These are phyloP conservation scores for Phanerotoma sp. DNA, from an alignment of 2,888 invertebrate genomes.

Conservation along the genomic window DNA sequence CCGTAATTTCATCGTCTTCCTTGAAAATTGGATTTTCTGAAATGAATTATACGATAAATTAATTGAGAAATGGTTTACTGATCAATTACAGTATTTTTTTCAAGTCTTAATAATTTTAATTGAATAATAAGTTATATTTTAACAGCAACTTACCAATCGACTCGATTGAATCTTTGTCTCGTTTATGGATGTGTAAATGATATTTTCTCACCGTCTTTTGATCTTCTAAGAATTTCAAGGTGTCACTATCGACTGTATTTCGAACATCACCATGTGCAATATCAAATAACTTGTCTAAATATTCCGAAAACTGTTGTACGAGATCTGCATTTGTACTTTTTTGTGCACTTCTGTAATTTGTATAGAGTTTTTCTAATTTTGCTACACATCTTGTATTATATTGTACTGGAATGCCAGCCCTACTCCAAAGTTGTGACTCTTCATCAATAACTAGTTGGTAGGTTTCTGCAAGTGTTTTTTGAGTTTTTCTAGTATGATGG, in stretches of 20 bases:
- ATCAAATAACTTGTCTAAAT: constrained; percentile 9
- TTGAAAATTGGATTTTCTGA: neutral
- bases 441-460: constrained; percentile 1
- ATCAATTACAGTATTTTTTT: neutral
- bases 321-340: constrained; percentile 7
- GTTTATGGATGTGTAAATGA: constrained; percentile 7
- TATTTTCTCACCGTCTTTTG: constrained; percentile 4
- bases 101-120: neutral
- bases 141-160: no score
- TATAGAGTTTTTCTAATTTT: neutral
- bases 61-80: neutral
- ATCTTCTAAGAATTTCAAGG: neutral
- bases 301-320: neutral
- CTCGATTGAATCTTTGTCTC: no score
- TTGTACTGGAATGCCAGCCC: neutral
- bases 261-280: constrained; percentile 6
- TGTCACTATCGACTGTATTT: neutral
- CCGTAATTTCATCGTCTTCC: neutral
- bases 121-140: no score
- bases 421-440: constrained; percentile 2
- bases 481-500: neutral
- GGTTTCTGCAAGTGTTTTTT: constrained; percentile 3
- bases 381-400: neutral
- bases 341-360: neutral
- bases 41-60: neutral